phyloP scores from a whole-genome alignment of 2,888 invertebrate genomes.

The Meliscaeva auricollis region DNA sequence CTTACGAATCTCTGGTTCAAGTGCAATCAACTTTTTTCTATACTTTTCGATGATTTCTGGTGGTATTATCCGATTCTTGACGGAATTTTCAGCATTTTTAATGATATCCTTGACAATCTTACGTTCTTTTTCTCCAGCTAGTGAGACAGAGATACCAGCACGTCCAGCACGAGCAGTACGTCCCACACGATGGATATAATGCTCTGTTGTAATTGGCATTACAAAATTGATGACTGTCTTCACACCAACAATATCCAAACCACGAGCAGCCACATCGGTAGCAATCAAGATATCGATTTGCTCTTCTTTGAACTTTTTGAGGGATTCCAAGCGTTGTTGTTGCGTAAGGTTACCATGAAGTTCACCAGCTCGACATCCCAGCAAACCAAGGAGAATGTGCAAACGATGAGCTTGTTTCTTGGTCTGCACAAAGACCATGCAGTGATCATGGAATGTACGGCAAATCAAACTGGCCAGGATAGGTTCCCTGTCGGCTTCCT shows the following conservation, averaged over 20 bases:
- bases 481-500: slow-evolving; percentile 96
- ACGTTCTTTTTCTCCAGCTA: slow-evolving; percentile 97
- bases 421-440: slow-evolving; percentile 98
- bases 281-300: slow-evolving; percentile 94
- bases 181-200: slow-evolving; percentile 98
- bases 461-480: slow-evolving; percentile 92
- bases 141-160: slow-evolving; percentile 96
- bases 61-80: slow-evolving; percentile 94
- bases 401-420: slow-evolving; percentile 97
- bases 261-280: slow-evolving; percentile 96
- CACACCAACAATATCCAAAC: slow-evolving; percentile 98
- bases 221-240: slow-evolving; percentile 98
- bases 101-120: slow-evolving; percentile 96
- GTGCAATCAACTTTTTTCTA: slow-evolving; percentile 87
- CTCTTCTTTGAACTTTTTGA: slow-evolving; percentile 94
- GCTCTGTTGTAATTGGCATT: slow-evolving; percentile 96
- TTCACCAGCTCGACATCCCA: slow-evolving; percentile 94
- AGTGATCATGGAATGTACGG: slow-evolving; percentile 95
- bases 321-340: slow-evolving; percentile 95
- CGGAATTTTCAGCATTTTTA: slow-evolving; percentile 92
- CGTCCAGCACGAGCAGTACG: slow-evolving; percentile 98
- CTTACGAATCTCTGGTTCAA: slow-evolving; percentile 92
- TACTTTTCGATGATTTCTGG: slow-evolving; percentile 96
- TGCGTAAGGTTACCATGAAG: slow-evolving; percentile 98
- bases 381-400: slow-evolving; percentile 94